Evolutionary conservation across 1,140 invertebrate species (phyloP).

Genomic region (Parapsyche elsis): DNA sequence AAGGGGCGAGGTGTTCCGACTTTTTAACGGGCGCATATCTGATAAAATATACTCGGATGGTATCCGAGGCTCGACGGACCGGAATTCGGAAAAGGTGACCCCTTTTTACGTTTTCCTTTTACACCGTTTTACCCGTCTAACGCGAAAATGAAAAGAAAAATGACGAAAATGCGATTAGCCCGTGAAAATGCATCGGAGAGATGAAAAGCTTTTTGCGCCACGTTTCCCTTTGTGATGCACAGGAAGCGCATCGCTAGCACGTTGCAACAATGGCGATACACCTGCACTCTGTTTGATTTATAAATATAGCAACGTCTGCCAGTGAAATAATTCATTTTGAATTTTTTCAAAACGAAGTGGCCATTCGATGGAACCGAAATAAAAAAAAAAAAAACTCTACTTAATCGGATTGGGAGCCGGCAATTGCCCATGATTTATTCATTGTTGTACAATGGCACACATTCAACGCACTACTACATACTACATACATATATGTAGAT

Average conservation of each 20-base stretch:
- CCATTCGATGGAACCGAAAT: neutral
- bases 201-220: conserved; percentile 4
- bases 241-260: neutral
- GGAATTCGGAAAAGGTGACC: too few species aligned
- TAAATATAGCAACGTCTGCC: neutral
- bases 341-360: neutral
- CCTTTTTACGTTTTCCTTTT: too few species aligned
- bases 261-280: conserved; percentile 10
- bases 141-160: too few species aligned
- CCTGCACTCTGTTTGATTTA: conserved; percentile 9
- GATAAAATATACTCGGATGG: neutral
- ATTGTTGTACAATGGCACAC: too few species aligned
- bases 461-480: too few species aligned
- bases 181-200: neutral
- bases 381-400: neutral
- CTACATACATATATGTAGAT: too few species aligned
- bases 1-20: neutral
- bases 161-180: conserved; percentile 22
- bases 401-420: neutral
- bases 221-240: neutral
- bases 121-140: too few species aligned
- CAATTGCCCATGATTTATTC: too few species aligned
- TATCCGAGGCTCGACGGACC: too few species aligned
- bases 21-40: neutral
- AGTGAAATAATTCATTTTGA: neutral